phyloP scores from a whole-genome alignment of 1,140 invertebrate species.

The Steinernema feltiae region DNA sequence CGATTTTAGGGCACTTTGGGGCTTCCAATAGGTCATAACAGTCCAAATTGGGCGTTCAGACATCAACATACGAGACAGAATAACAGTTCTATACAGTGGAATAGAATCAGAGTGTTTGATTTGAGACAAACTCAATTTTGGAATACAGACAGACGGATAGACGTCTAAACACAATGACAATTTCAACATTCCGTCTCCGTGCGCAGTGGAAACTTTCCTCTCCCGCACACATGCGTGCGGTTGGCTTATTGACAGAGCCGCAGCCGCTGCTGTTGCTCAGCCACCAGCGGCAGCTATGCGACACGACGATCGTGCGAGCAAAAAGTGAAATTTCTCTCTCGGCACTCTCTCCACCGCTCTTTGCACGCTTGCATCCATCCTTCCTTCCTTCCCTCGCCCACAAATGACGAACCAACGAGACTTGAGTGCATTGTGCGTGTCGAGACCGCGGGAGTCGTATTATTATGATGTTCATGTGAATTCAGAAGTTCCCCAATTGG shows the following conservation, averaged over 20 bases:
- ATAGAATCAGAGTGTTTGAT: too few species aligned
- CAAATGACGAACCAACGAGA: background rate
- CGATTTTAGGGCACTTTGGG: too few species aligned
- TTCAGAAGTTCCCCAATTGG: too few species aligned
- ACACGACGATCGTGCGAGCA: background rate
- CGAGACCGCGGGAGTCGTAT: background rate
- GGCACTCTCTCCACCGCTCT: background rate
- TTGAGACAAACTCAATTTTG: too few species aligned
- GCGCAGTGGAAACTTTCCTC: background rate
- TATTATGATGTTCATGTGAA: too few species aligned
- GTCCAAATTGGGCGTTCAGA: too few species aligned
- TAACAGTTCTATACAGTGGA: too few species aligned
- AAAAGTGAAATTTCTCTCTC: conserved; percentile 6
- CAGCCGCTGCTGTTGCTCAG: background rate
- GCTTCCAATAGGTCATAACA: too few species aligned
- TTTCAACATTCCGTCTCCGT: too few species aligned
- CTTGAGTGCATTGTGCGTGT: background rate
- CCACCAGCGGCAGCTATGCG: background rate
- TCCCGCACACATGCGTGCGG: background rate
- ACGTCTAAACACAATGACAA: too few species aligned
- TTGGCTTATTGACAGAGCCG: background rate
- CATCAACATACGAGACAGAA: too few species aligned
- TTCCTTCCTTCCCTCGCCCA: background rate
- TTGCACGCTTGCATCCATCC: background rate
- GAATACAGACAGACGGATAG: too few species aligned